These are phyloP conservation scores for Sebastes itinus DNA, from an alignment of 2,797 vertebrate species.

Conservation along the genomic window DNA sequence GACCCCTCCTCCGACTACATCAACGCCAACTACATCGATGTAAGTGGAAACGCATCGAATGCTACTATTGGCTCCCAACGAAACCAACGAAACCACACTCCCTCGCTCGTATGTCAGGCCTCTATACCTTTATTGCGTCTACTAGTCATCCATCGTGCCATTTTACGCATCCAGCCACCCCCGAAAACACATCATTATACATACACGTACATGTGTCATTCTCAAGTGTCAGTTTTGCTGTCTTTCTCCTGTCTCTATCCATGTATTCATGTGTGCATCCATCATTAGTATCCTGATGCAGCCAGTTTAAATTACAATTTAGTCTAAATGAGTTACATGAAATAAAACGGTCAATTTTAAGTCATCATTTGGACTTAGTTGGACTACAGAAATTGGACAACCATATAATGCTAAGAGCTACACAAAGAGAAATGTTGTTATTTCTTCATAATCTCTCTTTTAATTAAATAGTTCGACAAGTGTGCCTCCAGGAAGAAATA, in stretches of 20 bases:
- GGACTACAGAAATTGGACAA: background rate
- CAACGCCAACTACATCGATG: constrained; percentile 99
- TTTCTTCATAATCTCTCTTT: background rate
- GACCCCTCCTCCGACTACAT: constrained; percentile 99
- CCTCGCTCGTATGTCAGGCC: constrained; percentile 89
- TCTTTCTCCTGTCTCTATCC: constrained; percentile 3
- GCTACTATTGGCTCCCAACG: constrained; percentile 86
- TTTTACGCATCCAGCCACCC: constrained; percentile 50
- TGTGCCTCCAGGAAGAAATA: background rate
- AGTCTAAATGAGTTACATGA: background rate
- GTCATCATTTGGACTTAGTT: background rate
- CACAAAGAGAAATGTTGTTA: background rate
- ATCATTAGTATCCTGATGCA: background rate
- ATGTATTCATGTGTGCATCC: constrained; percentile 12
- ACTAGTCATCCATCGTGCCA: constrained; percentile 68
- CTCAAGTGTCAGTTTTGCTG: constrained; percentile 8
- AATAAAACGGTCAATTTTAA: background rate
- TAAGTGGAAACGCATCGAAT: constrained; percentile 91
- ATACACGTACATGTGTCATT: constrained; percentile 15
- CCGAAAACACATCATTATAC: constrained; percentile 7
- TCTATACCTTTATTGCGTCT: constrained; percentile 84
- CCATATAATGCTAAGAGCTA: background rate
- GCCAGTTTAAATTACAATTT: background rate
- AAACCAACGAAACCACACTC: constrained; percentile 84
- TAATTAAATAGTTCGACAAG: background rate